Conservation (phyloP, 2,797 vertebrate species). For the Eulemur coronatus region DNA sequence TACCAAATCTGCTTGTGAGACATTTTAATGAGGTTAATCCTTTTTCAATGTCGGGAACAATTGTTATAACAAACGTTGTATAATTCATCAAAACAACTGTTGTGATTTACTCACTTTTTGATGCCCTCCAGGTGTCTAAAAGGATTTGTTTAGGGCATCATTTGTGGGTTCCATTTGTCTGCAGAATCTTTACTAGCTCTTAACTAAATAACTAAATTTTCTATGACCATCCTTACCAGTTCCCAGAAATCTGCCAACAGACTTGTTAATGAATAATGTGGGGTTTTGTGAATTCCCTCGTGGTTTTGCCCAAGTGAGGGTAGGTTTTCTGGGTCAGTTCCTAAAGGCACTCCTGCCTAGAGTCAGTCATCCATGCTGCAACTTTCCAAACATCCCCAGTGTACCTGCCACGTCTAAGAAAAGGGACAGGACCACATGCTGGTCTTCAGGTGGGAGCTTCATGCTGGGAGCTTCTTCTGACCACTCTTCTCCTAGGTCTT, state of each 20-base stretch:
- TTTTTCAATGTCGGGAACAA: background rate
- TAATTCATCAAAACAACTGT: background rate
- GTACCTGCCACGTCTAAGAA: background rate
- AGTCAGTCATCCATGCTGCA: background rate
- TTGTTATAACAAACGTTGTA: background rate
- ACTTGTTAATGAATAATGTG: constrained; percentile 72
- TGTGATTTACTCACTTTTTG: background rate
- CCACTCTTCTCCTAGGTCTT: background rate
- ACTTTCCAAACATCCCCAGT: background rate
- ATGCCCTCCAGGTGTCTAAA: background rate
- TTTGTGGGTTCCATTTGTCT: background rate
- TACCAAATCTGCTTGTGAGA: background rate
- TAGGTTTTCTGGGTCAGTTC: constrained; percentile 65
- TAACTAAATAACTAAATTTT: constrained; percentile 26
- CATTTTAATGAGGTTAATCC: constrained; percentile 30
- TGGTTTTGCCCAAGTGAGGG: background rate
- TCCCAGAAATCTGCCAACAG: background rate
- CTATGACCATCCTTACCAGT: background rate
- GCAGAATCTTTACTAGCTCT: background rate
- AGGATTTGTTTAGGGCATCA: background rate
- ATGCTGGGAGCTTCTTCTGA: background rate
- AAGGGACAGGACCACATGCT: background rate
- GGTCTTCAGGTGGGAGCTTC: background rate
- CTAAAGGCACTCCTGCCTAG: background rate
- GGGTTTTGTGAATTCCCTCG: constrained; percentile 28